phyloP scores from a whole-genome alignment of 2,797 vertebrate genomes.

The Sebastolobus altivelis region DNA sequence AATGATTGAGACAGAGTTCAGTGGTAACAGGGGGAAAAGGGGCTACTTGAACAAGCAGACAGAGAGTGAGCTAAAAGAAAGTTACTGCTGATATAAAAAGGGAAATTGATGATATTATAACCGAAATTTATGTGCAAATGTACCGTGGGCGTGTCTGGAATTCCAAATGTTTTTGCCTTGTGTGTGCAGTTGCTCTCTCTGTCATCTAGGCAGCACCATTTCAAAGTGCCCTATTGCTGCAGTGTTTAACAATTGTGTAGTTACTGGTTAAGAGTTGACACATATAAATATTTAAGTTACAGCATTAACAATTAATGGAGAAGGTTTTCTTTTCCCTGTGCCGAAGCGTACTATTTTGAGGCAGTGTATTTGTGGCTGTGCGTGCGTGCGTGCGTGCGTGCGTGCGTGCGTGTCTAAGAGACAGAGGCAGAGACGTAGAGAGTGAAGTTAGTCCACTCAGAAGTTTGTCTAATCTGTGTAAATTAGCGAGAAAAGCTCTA shows the following conservation, averaged over 20 bases:
- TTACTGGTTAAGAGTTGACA: constrained; percentile 46
- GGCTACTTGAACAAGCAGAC: neutral
- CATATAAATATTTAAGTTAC: constrained; percentile 50
- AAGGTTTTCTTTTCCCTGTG: constrained; percentile 13
- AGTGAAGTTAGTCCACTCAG: constrained; percentile 9
- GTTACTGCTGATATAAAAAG: neutral
- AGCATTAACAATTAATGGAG: constrained; percentile 49
- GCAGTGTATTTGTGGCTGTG: neutral
- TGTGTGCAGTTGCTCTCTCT: constrained; percentile 5
- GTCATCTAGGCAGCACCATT: constrained; percentile 5
- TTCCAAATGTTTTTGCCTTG: neutral
- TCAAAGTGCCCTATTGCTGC: constrained; percentile 29
- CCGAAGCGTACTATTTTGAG: constrained; percentile 28
- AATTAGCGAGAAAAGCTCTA: constrained; percentile 26
- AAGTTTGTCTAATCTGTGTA: constrained; percentile 30
- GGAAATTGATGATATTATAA: neutral
- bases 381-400: neutral
- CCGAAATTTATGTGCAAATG: neutral
- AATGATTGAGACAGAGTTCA: constrained; percentile 25
- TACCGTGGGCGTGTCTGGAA: neutral
- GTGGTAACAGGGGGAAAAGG: neutral
- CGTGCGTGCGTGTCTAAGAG: neutral
- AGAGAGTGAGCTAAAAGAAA: constrained; percentile 5
- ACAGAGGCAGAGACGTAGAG: neutral
- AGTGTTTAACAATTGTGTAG: constrained; percentile 45